Evolutionary conservation across 2,797 vertebrate species (phyloP), one percentile per base, ranked within the genome.

Genomic region (Petrocephalus sullivani): DNA sequence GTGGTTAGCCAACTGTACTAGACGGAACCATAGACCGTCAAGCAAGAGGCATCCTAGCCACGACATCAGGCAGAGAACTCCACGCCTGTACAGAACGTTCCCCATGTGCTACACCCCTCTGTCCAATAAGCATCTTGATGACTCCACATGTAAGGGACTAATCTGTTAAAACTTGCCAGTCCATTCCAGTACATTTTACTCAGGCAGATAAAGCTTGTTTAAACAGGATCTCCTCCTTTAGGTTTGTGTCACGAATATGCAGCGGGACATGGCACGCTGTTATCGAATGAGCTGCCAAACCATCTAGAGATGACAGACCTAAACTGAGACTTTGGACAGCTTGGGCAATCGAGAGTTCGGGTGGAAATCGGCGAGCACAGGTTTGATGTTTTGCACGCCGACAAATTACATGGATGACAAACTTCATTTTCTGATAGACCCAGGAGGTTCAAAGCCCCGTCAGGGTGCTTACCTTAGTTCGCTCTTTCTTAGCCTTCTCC

Each of bases 401-500:
- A n/a, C 16, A 19, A 49, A 49, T 81, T 21, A 46, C n/a, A 16
- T 3, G 19, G 19, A 60, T 41, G 84, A 41, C 28, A 37, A 58
- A 9, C 57, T 82, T 49, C 0, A 54, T 28, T 33, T 57, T 33
- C 16, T 85, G 83, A 33, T 28, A 6, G 28, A 56, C 12, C 83
- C 19, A 54, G 33, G 60, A 86, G 41, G 37, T 54, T 19, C 64
- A 87, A 49, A 28, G n/a, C 21, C 16, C 37, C 1, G 75, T 81
- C 7, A 49, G 75, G 75, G 37, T 78, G 90, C 93, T 94, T 93
- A 99, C 98, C 97, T 99, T 99, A 21, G 98, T 99, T 88, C 97
- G 94, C 60, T 99, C 98, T 90, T 98, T 99, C 93, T 99, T 99
- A 91, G 98, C 98, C 90, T 99, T 99, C 93, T 99, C 98, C 91